Percentiles rank a stretch among this genome's conserved stretches.
These are phyloP conservation scores for Hafferia zeledoni DNA, from an alignment of 2,797 vertebrate genomes.

Conservation along the genomic window DNA sequence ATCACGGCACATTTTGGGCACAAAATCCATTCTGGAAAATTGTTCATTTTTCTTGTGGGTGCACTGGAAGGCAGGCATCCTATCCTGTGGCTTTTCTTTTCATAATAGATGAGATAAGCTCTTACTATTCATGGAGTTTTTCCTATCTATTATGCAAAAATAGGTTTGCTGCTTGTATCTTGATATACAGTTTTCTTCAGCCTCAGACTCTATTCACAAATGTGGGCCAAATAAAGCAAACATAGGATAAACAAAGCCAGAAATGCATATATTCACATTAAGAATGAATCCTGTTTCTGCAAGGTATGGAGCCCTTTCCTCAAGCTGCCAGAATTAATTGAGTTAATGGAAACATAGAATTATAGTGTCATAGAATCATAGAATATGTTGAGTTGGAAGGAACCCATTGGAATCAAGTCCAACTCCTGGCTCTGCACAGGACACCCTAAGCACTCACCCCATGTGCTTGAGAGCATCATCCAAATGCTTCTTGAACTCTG, in stretches of 20 bases:
- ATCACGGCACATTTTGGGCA: neutral
- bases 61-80: neutral
- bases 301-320: neutral
- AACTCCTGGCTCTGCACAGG: neutral
- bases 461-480: neutral
- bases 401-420: rapidly evolving
- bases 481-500: neutral
- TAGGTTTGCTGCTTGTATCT: neutral
- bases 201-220: neutral
- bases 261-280: neutral
- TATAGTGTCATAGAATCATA: neutral
- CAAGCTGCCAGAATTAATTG: neutral
- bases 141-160: neutral
- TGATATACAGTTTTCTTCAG: neutral
- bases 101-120: neutral
- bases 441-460: neutral
- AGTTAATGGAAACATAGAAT: neutral
- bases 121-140: neutral
- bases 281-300: neutral
- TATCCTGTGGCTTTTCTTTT: neutral
- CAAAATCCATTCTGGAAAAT: neutral
- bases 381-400: neutral
- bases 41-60: neutral
- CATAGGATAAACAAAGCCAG: neutral
- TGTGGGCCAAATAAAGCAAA: neutral